A percentile compares a stretch with the other conserved stretches of the same genome.
Conservation (phyloP, 2,888 invertebrate genomes). For the Epirrhoe tristata region DNA sequence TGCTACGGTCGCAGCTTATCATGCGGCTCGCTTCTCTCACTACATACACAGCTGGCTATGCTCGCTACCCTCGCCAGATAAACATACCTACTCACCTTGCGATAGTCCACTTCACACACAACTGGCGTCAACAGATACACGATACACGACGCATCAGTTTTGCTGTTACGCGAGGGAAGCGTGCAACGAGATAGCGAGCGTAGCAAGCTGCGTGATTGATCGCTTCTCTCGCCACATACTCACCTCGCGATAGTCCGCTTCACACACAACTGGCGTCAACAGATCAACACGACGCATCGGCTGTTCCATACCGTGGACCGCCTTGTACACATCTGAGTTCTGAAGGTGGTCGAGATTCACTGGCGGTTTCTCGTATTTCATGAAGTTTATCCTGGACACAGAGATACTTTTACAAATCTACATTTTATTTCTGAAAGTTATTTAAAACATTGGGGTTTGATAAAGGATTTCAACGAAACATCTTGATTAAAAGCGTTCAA, state of each 20-base stretch:
- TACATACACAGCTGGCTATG: too few relatives aligned
- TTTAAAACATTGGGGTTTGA: neutral
- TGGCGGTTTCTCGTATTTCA: conserved; percentile 94
- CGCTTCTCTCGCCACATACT: conserved; percentile 3
- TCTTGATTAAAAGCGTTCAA: too few relatives aligned
- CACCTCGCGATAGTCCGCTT: conserved; percentile 86
- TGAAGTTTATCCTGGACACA: conserved; percentile 89
- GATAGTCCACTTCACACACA: too few relatives aligned
- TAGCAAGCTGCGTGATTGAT: neutral
- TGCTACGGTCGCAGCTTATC: too few relatives aligned
- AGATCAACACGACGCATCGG: conserved; percentile 88
- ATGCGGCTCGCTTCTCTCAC: too few relatives aligned
- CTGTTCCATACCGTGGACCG: conserved; percentile 91
- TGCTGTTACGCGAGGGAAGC: too few relatives aligned
- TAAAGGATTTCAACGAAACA: neutral
- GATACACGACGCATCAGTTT: too few relatives aligned
- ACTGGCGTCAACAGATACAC: too few relatives aligned
- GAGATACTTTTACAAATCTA: neutral
- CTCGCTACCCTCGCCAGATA: too few relatives aligned
- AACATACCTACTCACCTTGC: too few relatives aligned
- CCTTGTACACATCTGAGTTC: conserved; percentile 92
- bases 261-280: conserved; percentile 84
- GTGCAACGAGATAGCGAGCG: too few relatives aligned
- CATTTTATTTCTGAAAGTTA: neutral
- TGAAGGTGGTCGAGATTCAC: conserved; percentile 90